Base-by-base conservation (phyloP, 2,888 invertebrate species). In the Scaptomyza parva region DNA sequence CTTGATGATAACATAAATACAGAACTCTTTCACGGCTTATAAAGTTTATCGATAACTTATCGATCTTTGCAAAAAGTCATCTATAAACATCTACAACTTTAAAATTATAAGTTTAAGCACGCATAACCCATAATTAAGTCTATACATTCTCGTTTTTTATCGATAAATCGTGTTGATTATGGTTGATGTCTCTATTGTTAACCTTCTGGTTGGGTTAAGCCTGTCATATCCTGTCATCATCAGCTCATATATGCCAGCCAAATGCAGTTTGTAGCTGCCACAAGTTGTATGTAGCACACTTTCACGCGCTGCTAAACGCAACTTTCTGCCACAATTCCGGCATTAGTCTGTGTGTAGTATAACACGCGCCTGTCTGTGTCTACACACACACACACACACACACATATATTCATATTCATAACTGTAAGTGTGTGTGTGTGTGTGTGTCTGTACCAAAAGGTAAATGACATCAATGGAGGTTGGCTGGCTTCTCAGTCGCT, bases 401-500 rank as follows among this genome's bases (percentile, higher is more conserved):
- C 14, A 41, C 8, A 14, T 26, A 12, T 40, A 40, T 58, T 7
- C 20, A 48, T 22, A 22, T 26, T 33, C 40, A 18, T 54, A 28
- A 40, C 7, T 37, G 9, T 37, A 17, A 57, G 17, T 45, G 33
- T 50, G 39, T 43, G 24, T 47, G 37, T 59, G 28, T 62, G 65
- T 68, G 61, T 63, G 62, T 74, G 74, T 70, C 50, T 77, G 61
- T 67, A 70, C 61, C 68, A 76, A 86, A 83, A 83, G 83, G 83
- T 83, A 83, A 83, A 83, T 83, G 83, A 83, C 83, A 83, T 86
- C 83, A 86, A 83, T 83, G 80, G 83, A 83, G 83, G 83, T 83
- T 83, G 80, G 75, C 77, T 78, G 77, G 74, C 73, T 68, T 52
- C 70, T 67, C 65, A 47, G 65, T 47, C 41, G 69, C 59, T 52